Evolutionary conservation across 2,888 invertebrate species (phyloP).

Genomic region (Stenolophus ochropezus): DNA sequence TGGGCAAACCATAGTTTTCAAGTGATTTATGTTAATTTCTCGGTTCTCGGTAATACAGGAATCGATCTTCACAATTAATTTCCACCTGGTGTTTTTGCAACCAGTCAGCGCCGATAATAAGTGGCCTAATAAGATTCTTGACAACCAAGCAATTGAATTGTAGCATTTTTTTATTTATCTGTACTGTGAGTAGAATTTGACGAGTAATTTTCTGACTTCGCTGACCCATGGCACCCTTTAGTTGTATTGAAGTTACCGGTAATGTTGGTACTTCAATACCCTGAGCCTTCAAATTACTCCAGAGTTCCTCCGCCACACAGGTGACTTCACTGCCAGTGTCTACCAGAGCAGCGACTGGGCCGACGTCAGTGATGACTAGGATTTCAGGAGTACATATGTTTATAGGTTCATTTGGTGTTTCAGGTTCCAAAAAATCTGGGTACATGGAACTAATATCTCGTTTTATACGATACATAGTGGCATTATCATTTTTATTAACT

Average conservation of each 20-base stretch:
- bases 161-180: not conserved
- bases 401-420: not conserved
- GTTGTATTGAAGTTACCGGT: slow-evolving; percentile 60
- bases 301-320: slow-evolving; percentile 60
- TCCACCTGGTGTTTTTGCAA: too few species aligned
- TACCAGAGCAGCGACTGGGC: slow-evolving; percentile 13
- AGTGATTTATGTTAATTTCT: too few species aligned
- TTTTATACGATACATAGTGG: not conserved
- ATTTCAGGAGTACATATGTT: not conserved
- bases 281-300: slow-evolving; percentile 14
- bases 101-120: too few species aligned
- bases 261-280: slow-evolving; percentile 42
- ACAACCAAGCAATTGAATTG: slow-evolving; percentile 23
- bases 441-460: slow-evolving; percentile 10
- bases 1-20: too few species aligned
- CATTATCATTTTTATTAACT: not conserved
- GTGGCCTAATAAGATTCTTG: slow-evolving; percentile 12
- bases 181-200: slow-evolving; percentile 47
- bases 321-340: too few species aligned
- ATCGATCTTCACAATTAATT: too few species aligned
- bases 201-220: slow-evolving; percentile 55
- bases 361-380: not conserved
- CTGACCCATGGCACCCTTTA: slow-evolving; percentile 61
- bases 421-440: slow-evolving; percentile 5
- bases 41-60: too few species aligned